Evolutionary conservation across 64 coral and sea anemone species (phyloP), one percentile per base, ranked within the genome.

Genomic region (Actinia tenebrosa): DNA sequence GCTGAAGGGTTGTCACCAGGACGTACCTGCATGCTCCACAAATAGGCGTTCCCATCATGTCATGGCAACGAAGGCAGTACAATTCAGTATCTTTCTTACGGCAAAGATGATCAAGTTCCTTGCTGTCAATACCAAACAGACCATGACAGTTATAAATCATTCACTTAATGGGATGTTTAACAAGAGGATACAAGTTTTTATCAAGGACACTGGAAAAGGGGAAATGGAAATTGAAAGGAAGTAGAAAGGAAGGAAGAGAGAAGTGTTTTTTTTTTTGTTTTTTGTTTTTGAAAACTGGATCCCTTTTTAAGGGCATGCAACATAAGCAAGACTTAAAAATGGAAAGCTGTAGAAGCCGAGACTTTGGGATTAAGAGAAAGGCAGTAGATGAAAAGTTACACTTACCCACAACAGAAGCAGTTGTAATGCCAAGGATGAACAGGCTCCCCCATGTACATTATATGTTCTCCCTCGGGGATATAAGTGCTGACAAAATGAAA

Each of bases 371-470:
- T 3, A 13, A 20, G n/a, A n/a, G 19, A 23, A n/a, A 3, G 16
- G 15, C 15, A 61, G 15, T 3, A 22, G 20, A 23, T 69, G 19
- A 69, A n/a, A 22, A 3, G 3, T 0, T 1, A 25, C 26, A 87
- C 88, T 84, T 86, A 94, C 93, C 92, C 94, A 88, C 97, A 99
- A 17, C 89, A 85, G 55, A 93, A 99, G 83, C 97, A 99, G 77
- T 99, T 99, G 64, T 99, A 99, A 91, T 99, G 97, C 97, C 97
- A 99, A 2, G 97, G 97, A 75, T 99, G 97, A 0, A 99, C 97
- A 22, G 97, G 97, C 6, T 99, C 97, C 60, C 97, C 97, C 97
- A 99, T 93, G 83, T 99, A 95, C 97, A 99, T 83, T 26, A 99
- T 90, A 86, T 99, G 97, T 77, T 99, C 88, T 69, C 97, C 97